Evolutionary conservation across 2,113 vertebrate species (phyloP), one percentile per base, ranked within the genome.

Genomic region (Bos javanicus): DNA sequence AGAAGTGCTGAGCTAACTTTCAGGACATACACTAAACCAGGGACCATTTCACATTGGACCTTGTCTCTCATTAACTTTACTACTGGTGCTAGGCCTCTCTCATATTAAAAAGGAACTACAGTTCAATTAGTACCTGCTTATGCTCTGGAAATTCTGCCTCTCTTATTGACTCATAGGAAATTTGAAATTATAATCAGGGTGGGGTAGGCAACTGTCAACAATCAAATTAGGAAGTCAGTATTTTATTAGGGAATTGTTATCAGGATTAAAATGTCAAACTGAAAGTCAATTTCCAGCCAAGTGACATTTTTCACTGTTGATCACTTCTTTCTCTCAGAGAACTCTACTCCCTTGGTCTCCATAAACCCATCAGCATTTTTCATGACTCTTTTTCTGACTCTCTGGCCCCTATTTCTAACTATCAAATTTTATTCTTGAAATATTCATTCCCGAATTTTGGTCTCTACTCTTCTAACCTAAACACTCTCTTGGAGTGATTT

Each of bases 121-220:
- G 43, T 52, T 93, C 83, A 89, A 60, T 74, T 84, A 90, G 46
- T 54, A 60, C 39, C 39, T 96, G 90, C 39, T 71, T 91, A 54
- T 82, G 43, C 30, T 92, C 50, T 43, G 46, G 17, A 19, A 60
- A 62, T 87, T 86, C 50, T 84, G 25, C 50, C 12, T 94, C 52
- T 16, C 10, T 71, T 48, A 57, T 10, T 64, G 78, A 97, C 39
- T 96, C 59, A 82, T 2, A 54, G 82, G 85, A 94, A 54, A 88
- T 74, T 30, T 62, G 59, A 96, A 95, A 76, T 97, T 96, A 81
- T 88, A 91, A 93, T 89, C 19, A 85, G n/a, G 82, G 59, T 57
- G 39, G 81, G 50, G n/a, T 23, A 71, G 46, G 36, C 50, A 87
- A 92, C 78, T 52, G 54, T 96, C 67, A 52, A 57, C 36, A 91